Base-by-base conservation (phyloP, 2,113 vertebrate genomes). In the Gasterosteus nipponicus region DNA sequence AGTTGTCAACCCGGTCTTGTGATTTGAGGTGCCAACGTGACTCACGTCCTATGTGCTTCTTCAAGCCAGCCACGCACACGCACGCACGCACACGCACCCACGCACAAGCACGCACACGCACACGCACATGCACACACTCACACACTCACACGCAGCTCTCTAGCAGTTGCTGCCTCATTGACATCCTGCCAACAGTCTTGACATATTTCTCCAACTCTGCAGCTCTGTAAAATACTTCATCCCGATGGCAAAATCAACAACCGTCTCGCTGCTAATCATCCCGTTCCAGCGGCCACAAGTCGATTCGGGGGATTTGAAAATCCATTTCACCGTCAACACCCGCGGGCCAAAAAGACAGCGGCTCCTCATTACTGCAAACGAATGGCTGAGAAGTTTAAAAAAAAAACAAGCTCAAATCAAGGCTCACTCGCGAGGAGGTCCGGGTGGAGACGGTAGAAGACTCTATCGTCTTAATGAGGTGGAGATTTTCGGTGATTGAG, bases 151-250 rank as follows among this genome's bases (percentile, higher is more conserved):
- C 42, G 7, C 8, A 22, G 53, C 67, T 72, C 53, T 10, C 42
- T 62, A 72, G 62, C 67, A 62, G 62, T 84, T 7, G 39, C 38
- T 14, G 58, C 38, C 70, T 75, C 72, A 85, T 73, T 72, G 83
- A 87, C 83, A 73, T 88, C 75, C 85, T 87, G 84, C 75, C 83
- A 79, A 22, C 63, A 59, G 68, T 14, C 56, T 75, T 76, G 66
- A 38, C 42, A 26, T 22, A 29, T 7, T 3, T 35, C 16, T 59
- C 26, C 22, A 44, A 16, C 7, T 7, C 31, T 35, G 18, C 22
- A 47, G 41, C 62, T 47, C n/a, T 38, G 18, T 15, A 31, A 51
- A 15, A 67, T 53, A 26, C 31, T 35, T 47, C 3, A 68, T 53
- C 10, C 33, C 15, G 47, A 68, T 51, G 49, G 31, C 44, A 41